Evolutionary conservation across 2,113 vertebrate genomes (phyloP), one percentile per base, ranked within the genome.

Genomic region (Etheostoma cragini): DNA sequence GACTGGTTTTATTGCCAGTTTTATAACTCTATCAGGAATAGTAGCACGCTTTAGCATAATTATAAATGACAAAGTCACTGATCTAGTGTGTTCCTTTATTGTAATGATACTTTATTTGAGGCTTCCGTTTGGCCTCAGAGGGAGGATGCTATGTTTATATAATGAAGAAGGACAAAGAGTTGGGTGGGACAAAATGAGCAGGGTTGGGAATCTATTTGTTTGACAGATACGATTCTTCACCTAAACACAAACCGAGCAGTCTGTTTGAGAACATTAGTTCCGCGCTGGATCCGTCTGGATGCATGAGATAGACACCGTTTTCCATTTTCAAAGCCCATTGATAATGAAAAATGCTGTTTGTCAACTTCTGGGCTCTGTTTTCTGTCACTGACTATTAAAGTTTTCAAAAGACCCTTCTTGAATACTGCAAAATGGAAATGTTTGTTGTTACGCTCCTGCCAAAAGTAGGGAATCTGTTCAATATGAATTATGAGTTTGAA

Each of bases 281-380:
- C 78, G 56, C 33, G 50, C 70, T 76, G 50, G 35, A 53, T 78
- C 21, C 5, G 65, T 66, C 76, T 77, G 49, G 61, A 70, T 7
- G 5, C 17, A 24, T 38, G 46, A 82, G 57, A 78, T 65, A 74
- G 70, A 65, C 63, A 49, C 78, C 1, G 26, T 75, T 87, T 80
- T 58, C 72, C 54, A 58, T 82, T 90, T 89, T 88, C 78, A 85
- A 62, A 85, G 68, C 72, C 69, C 61, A n/a, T 88, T 91, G 82
- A 81, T 87, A 72, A 83, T 86, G 53, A 66, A 89, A 86, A 87
- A 80, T 84, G 54, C 82, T 78, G 71, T 91, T 91, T 83, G 45
- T 71, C 83, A 74, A 56, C 30, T 52, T 81, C 69, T 68, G 78
- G 10, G 75, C 56, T 73, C 57, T 45, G 69, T 87, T 73, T 70